Conservation (phyloP, 2,888 invertebrate species). For the Augiades crinisus region DNA sequence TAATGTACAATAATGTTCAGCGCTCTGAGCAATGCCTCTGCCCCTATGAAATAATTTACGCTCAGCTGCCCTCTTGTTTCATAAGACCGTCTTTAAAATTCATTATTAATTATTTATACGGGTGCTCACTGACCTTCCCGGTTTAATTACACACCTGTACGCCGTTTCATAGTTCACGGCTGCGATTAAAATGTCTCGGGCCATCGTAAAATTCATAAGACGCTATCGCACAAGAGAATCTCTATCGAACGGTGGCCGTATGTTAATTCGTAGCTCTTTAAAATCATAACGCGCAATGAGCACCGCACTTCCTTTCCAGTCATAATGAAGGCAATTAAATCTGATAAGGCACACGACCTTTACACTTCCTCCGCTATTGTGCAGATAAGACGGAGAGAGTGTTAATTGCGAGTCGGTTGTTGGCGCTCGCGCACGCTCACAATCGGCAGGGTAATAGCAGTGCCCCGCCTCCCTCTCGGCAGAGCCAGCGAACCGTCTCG, state of each 20-base stretch:
- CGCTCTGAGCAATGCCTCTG: slow-evolving; percentile 64
- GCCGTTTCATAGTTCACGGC: slow-evolving; percentile 78
- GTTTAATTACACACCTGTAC: slow-evolving; percentile 67
- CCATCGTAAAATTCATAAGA: slow-evolving; percentile 61
- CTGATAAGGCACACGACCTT: slow-evolving; percentile 73
- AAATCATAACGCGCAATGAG: slow-evolving; percentile 71
- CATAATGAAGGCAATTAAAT: slow-evolving; percentile 73
- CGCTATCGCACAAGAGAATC: slow-evolving; percentile 57
- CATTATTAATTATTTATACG: slow-evolving; percentile 68
- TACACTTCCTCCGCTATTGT: slow-evolving; percentile 65
- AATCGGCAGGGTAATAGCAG: slow-evolving; percentile 52
- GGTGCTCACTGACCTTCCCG: slow-evolving; percentile 78
- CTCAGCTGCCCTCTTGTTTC: slow-evolving; percentile 70
- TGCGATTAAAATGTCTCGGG: slow-evolving; percentile 72
- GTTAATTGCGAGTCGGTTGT: slow-evolving; percentile 52
- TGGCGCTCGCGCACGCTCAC: slow-evolving; percentile 43
- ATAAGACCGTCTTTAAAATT: slow-evolving; percentile 71
- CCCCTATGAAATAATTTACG: slow-evolving; percentile 76
- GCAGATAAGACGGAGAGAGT: slow-evolving; percentile 56
- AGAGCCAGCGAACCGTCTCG: slow-evolving; percentile 65
- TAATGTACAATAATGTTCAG: slow-evolving; percentile 41
- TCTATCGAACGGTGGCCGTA: slow-evolving; percentile 52
- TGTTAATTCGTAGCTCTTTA: slow-evolving; percentile 67
- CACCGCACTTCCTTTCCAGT: slow-evolving; percentile 62
- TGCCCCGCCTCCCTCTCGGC: slow-evolving; percentile 45